Evolutionary conservation across 2,888 invertebrate species (phyloP).

Genomic region (Diadegma fenestrale): DNA sequence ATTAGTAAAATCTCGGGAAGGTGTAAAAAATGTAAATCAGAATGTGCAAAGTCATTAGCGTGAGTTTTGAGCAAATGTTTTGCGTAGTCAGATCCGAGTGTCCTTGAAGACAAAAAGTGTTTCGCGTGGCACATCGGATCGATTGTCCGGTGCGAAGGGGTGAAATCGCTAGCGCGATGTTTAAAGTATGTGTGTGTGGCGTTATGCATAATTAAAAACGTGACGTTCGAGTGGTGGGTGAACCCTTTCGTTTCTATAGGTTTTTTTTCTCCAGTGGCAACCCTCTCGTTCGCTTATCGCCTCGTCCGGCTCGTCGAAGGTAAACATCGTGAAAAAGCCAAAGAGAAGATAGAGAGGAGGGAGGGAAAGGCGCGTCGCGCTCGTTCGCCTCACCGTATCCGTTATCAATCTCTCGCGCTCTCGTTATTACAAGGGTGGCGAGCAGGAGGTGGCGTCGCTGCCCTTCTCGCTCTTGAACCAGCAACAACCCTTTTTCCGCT

Average conservation of each 20-base stretch:
- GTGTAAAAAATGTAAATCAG: neutral
- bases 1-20: neutral
- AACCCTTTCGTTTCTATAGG: constrained; percentile 69
- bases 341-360: constrained; percentile 73
- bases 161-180: constrained; percentile 56
- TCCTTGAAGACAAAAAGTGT: constrained; percentile 35
- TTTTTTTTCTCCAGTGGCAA: constrained; percentile 62
- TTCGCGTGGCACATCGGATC: constrained; percentile 40
- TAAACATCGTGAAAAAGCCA: constrained; percentile 84
- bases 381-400: constrained; percentile 76
- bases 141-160: constrained; percentile 71
- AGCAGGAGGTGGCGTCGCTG: constrained; percentile 47
- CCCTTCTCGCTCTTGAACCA: constrained; percentile 65
- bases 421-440: constrained; percentile 68
- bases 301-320: constrained; percentile 78
- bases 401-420: constrained; percentile 83
- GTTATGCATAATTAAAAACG: constrained; percentile 78
- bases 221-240: constrained; percentile 77
- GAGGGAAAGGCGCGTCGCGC: constrained; percentile 49
- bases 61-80: constrained; percentile 3
- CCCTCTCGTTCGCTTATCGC: constrained; percentile 78
- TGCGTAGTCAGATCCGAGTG: neutral
- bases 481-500: constrained; percentile 66
- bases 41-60: neutral
- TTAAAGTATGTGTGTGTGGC: constrained; percentile 34